These are phyloP conservation scores for Erythrolamprus reginae DNA, from an alignment of 2,113 vertebrate species.

Conservation along the genomic window DNA sequence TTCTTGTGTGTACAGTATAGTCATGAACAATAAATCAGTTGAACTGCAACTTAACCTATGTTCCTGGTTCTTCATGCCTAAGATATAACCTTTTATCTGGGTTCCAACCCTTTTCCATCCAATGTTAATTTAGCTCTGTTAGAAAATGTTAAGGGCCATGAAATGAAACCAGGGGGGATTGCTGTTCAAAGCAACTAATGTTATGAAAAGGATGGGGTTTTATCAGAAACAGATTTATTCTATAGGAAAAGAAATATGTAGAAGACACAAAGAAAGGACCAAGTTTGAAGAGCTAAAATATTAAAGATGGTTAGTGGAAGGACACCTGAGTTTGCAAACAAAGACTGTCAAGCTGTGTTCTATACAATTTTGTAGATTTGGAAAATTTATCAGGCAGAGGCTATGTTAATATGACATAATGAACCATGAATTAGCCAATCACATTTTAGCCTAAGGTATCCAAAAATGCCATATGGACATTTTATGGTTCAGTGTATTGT, in stretches of 20 bases:
- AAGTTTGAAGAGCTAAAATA: not conserved
- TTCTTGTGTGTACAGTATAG: too few relatives aligned
- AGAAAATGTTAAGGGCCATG: not conserved
- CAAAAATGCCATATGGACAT: not conserved
- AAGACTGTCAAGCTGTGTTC: not conserved
- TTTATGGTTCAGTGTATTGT: not conserved
- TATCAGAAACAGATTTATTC: not conserved
- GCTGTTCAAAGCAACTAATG: not conserved
- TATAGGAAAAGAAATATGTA: not conserved
- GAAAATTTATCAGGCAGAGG: not conserved
- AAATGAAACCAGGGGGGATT: not conserved
- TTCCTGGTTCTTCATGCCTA: not conserved
- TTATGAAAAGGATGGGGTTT: not conserved
- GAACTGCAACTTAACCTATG: not conserved
- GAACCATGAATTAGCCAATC: not conserved
- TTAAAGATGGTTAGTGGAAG: not conserved
- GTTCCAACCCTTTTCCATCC: not conserved
- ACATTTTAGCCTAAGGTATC: not conserved
- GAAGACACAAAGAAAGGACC: not conserved
- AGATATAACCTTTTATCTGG: not conserved
- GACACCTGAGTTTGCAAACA: not conserved
- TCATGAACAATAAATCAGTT: not conserved
- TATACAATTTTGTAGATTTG: not conserved
- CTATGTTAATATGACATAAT: not conserved
- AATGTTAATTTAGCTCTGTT: not conserved